Conservation (phyloP, 2,888 invertebrate species). For the Ferrisia virgata region DNA sequence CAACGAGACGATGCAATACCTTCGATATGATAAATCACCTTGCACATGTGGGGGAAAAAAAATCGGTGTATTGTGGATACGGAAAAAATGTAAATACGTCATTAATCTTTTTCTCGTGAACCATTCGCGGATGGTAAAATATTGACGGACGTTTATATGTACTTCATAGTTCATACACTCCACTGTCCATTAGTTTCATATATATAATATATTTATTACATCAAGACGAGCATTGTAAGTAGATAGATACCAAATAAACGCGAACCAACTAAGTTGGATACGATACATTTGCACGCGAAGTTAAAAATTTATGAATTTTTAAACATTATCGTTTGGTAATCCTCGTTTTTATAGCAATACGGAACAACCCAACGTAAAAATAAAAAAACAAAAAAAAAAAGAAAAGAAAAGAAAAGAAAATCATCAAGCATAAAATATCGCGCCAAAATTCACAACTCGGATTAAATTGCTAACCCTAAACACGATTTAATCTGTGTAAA, state of each 20-base stretch:
- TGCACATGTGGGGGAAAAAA: too few relatives aligned
- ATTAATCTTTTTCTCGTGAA: not conserved
- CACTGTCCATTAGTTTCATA: not conserved
- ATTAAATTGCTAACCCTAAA: not conserved
- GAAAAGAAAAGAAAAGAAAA: too few relatives aligned
- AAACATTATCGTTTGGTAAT: not conserved
- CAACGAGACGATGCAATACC: too few relatives aligned
- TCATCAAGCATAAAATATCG: not conserved
- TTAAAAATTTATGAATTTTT: slow-evolving; percentile 15
- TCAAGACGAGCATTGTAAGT: not conserved
- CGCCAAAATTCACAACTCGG: not conserved
- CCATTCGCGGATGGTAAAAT: not conserved
- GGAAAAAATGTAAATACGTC: not conserved
- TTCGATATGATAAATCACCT: too few relatives aligned
- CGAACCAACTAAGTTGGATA: not conserved
- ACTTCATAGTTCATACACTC: too few relatives aligned
- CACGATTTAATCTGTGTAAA: not conserved
- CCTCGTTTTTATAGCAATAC: not conserved
- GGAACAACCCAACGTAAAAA: not conserved
- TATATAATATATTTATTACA: not conserved
- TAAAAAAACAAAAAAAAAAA: too few relatives aligned
- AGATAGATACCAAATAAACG: not conserved
- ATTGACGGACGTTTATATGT: slow-evolving; percentile 19
- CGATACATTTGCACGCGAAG: not conserved
- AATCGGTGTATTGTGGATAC: too few relatives aligned